These are phyloP conservation scores for Biston stratarius DNA, from an alignment of 2,888 invertebrate genomes.

Conservation along the genomic window DNA sequence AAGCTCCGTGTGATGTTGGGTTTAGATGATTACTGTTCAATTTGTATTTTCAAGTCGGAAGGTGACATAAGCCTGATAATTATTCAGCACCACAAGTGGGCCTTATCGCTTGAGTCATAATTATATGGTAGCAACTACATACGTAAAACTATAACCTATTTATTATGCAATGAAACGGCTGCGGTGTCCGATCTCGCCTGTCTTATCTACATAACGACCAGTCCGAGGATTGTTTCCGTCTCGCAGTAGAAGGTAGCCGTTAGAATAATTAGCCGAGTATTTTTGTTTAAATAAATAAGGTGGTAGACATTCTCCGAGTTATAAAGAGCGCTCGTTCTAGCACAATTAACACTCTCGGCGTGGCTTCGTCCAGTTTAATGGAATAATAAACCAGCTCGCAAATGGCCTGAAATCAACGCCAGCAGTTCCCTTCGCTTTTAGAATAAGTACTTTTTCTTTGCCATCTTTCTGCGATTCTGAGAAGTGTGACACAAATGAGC, in stretches of 20 bases:
- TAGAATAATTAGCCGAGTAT: not conserved
- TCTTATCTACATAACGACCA: not conserved
- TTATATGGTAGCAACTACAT: not conserved
- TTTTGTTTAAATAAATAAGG: constrained; percentile 18
- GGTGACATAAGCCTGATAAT: not conserved
- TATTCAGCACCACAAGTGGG: too few relatives aligned
- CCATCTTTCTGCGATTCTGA: constrained; percentile 13
- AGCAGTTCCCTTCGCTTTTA: constrained; percentile 8
- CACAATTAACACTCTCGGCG: constrained; percentile 62
- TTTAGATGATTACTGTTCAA: not conserved
- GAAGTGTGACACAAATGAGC: constrained; percentile 14
- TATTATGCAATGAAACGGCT: too few relatives aligned
- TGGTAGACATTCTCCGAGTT: constrained; percentile 10
- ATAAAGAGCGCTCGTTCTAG: constrained; percentile 17
- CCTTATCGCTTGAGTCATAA: not conserved
- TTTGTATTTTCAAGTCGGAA: not conserved
- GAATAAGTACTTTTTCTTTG: constrained; percentile 10
- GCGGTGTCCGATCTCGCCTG: not conserved
- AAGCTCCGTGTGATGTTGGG: not conserved
- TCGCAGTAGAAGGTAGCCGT: not conserved
- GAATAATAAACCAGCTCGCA: constrained; percentile 62
- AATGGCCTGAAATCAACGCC: constrained; percentile 34
- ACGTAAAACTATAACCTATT: too few relatives aligned
- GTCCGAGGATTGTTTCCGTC: not conserved
- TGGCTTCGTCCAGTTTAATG: constrained; percentile 51